Evolutionary conservation across 35 echinoderm and acorn worm genomes (phyloP).

Genomic region (Nesometra sesokonis): DNA sequence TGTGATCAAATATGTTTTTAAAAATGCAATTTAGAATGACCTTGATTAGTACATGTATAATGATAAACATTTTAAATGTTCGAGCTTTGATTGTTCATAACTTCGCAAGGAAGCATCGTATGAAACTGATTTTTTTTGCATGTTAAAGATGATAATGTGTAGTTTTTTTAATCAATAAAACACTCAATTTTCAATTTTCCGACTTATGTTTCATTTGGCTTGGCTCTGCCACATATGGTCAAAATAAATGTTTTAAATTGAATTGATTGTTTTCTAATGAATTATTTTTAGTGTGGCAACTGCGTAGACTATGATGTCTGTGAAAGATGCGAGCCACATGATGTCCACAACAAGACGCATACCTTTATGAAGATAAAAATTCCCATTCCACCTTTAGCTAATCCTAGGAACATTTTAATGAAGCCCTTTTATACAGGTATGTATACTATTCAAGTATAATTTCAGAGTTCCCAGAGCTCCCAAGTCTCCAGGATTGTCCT

Average conservation of each 20-base stretch:
- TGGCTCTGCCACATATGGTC: too few relatives aligned
- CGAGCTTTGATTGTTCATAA: too few relatives aligned
- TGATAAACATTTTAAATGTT: background rate
- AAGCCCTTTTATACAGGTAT: constrained; percentile 92
- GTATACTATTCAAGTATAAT: background rate
- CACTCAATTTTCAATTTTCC: too few relatives aligned
- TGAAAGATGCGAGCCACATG: constrained; percentile 76
- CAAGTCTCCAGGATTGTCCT: too few relatives aligned
- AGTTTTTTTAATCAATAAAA: background rate
- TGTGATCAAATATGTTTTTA: too few relatives aligned
- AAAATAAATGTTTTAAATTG: background rate
- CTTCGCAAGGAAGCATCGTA: too few relatives aligned
- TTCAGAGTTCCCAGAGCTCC: too few relatives aligned
- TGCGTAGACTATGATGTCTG: constrained; percentile 95
- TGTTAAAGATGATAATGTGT: too few relatives aligned
- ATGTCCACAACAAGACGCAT: constrained; percentile 76
- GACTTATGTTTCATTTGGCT: too few relatives aligned
- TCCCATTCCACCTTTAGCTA: constrained; percentile 86
- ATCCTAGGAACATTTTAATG: constrained; percentile 77
- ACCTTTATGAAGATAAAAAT: constrained; percentile 77
- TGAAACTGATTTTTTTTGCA: too few relatives aligned
- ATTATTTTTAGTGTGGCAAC: constrained; percentile 65
- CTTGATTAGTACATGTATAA: too few relatives aligned
- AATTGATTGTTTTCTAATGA: background rate
- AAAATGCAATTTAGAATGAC: too few relatives aligned